Conservation (phyloP, 2,888 invertebrate genomes). For the Glyphotaelius pellucidus region DNA sequence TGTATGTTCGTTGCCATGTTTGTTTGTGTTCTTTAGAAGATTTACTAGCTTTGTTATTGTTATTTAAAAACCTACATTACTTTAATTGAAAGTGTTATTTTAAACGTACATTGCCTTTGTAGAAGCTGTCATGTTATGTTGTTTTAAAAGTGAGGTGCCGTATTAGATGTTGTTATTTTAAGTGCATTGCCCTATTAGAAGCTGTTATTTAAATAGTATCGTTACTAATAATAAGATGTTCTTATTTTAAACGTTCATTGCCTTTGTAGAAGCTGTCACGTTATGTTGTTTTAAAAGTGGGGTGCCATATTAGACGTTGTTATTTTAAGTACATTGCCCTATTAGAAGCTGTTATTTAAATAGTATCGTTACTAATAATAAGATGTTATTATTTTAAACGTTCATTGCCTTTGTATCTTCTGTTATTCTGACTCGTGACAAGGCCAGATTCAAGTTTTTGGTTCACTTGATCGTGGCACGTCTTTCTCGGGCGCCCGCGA, state of each 20-base stretch:
- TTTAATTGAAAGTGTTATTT: background rate
- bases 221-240: background rate
- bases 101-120: background rate
- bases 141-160: background rate
- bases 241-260: background rate
- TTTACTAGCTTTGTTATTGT: background rate
- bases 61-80: background rate
- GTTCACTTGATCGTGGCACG: too few relatives aligned
- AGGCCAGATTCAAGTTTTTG: too few relatives aligned
- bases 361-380: background rate
- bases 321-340: background rate
- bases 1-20: background rate
- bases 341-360: background rate
- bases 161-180: background rate
- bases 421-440: too few relatives aligned
- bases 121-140: background rate
- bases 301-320: too few relatives aligned
- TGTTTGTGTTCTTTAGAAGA: background rate
- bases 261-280: background rate
- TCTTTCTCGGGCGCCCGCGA: too few relatives aligned
- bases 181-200: background rate
- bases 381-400: too few relatives aligned
- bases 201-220: background rate
- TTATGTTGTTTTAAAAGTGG: too few relatives aligned
- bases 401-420: too few relatives aligned